Evolutionary conservation across 2,113 vertebrate species (phyloP).

Genomic region (Antechinus stuartii): DNA sequence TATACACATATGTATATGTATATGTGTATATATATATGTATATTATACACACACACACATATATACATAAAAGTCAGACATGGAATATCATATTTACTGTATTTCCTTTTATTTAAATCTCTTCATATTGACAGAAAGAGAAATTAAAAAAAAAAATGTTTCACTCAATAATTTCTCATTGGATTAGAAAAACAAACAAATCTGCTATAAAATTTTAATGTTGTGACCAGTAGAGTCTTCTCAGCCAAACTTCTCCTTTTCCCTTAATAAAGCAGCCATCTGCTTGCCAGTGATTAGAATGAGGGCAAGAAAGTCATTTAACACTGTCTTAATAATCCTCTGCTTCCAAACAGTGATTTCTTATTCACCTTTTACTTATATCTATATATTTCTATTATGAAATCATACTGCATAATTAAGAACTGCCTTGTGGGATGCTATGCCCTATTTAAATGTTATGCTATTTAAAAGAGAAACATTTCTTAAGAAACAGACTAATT

Average conservation of each 20-base stretch:
- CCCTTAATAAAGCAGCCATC: background rate
- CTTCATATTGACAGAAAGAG: background rate
- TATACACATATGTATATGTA: no score
- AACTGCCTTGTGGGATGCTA: background rate
- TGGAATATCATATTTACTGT: background rate
- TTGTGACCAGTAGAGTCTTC: background rate
- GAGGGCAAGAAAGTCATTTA: background rate
- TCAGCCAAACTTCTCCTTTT: background rate
- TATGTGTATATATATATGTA: no score
- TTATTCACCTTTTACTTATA: background rate
- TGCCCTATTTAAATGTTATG: background rate
- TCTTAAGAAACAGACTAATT: background rate
- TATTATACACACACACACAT: no score
- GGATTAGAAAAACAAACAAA: background rate
- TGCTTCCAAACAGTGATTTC: background rate
- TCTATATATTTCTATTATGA: background rate
- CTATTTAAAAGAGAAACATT: background rate
- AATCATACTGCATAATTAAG: background rate
- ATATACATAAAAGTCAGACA: background rate
- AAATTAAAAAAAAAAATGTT: background rate
- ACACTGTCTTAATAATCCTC: background rate
- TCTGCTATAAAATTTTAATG: background rate
- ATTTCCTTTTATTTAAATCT: background rate
- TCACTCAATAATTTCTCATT: background rate
- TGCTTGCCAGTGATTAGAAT: background rate